Conservation (phyloP, 2,888 invertebrate genomes). For the Adelphocoris suturalis region DNA sequence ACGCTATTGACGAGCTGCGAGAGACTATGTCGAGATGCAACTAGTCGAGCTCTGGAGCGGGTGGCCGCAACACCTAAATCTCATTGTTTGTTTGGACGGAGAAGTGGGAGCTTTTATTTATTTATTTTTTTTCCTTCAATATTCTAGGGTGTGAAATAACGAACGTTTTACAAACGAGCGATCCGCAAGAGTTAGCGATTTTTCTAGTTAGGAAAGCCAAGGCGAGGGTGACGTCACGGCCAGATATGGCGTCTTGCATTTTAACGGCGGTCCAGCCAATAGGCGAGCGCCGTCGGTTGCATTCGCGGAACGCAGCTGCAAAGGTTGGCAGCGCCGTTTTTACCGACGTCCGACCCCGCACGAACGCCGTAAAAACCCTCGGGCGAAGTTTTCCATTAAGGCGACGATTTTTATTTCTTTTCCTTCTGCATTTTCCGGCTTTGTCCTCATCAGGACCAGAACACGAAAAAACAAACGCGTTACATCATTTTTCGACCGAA, state of each 20-base stretch:
- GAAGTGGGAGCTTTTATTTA: not conserved
- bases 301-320: constrained; percentile 24
- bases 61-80: too few relatives aligned
- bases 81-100: not conserved
- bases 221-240: not conserved
- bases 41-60: not conserved
- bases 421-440: too few relatives aligned
- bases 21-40: too few relatives aligned
- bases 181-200: not conserved
- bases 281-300: constrained; percentile 14
- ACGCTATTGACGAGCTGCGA: too few relatives aligned
- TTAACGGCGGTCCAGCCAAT: not conserved
- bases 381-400: not conserved
- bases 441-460: too few relatives aligned
- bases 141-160: not conserved
- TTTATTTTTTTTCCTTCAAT: too few relatives aligned
- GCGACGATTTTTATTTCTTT: not conserved
- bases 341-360: not conserved
- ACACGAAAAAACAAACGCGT: too few relatives aligned
- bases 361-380: not conserved
- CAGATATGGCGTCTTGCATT: constrained; percentile 39
- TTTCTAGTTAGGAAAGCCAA: constrained; percentile 12
- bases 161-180: not conserved
- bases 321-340: not conserved
- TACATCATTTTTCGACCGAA: too few relatives aligned